Percentiles rank a stretch among this genome's conserved stretches.
Evolutionary conservation across 2,797 vertebrate genomes (phyloP).

Genomic region (Pseudopleuronectes americanus): DNA sequence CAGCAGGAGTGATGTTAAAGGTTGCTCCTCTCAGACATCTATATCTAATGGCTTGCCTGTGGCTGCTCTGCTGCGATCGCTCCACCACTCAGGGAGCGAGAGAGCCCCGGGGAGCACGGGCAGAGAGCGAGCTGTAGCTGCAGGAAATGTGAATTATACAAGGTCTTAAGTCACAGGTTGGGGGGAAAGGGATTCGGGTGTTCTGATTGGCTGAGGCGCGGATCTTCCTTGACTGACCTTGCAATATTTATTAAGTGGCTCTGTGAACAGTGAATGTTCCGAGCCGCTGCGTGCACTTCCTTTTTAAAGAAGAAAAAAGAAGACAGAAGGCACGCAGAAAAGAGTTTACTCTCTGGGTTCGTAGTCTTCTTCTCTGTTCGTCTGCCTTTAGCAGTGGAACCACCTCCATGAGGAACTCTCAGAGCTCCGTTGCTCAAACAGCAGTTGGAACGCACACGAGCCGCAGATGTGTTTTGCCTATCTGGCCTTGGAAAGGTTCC

Average conservation of each 20-base stretch:
- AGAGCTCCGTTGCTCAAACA: not conserved
- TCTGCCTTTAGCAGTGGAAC: slow-evolving; percentile 1
- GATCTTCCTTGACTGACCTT: slow-evolving; percentile 54
- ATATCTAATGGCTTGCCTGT: slow-evolving; percentile 63
- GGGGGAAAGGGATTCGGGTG: slow-evolving; percentile 5
- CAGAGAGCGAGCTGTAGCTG: slow-evolving; percentile 52
- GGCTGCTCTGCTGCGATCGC: slow-evolving; percentile 59
- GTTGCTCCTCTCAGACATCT: slow-evolving; percentile 51
- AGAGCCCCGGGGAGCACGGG: slow-evolving; percentile 25
- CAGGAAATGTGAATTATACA: slow-evolving; percentile 71
- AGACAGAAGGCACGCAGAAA: not conserved
- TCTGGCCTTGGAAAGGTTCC: slow-evolving; percentile 65
- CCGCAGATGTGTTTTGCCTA: slow-evolving; percentile 52
- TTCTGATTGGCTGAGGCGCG: slow-evolving; percentile 52
- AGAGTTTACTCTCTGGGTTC: not conserved
- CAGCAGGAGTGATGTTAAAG: slow-evolving; percentile 38
- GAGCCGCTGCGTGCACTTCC: not conserved
- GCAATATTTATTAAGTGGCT: slow-evolving; percentile 59
- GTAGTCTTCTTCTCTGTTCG: slow-evolving; percentile 7
- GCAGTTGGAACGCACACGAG: slow-evolving; percentile 54
- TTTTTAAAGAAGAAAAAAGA: too few species aligned
- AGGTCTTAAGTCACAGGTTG: slow-evolving; percentile 61
- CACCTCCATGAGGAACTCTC: slow-evolving; percentile 1
- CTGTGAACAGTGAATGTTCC: slow-evolving; percentile 26
- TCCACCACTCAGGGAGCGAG: slow-evolving; percentile 52